Conservation (phyloP, 2,888 invertebrate species). For the Protophormia terraenovae region DNA sequence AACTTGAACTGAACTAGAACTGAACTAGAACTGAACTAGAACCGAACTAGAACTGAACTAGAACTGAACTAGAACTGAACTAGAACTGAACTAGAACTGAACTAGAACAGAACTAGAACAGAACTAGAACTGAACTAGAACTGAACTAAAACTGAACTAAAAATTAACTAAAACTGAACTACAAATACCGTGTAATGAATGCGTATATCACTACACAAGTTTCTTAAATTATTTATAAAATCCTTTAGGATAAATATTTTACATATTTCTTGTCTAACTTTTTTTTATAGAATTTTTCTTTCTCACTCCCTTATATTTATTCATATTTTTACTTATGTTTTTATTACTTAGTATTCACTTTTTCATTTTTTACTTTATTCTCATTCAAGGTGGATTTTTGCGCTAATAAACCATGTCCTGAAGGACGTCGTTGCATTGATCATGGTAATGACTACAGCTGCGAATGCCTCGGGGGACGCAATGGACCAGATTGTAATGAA, state of each 20-base stretch:
- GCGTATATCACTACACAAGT: too few species aligned
- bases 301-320: not conserved
- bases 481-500: slow-evolving; percentile 87
- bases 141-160: too few species aligned
- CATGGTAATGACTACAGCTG: slow-evolving; percentile 89
- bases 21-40: too few species aligned
- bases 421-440: slow-evolving; percentile 87
- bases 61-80: too few species aligned
- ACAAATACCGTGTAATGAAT: too few species aligned
- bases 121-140: too few species aligned
- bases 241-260: not conserved
- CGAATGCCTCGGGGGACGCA: slow-evolving; percentile 87
- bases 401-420: slow-evolving; percentile 87
- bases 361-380: slow-evolving; percentile 12
- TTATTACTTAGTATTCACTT: not conserved
- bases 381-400: slow-evolving; percentile 85
- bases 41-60: too few species aligned
- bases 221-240: not conserved
- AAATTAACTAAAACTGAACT: too few species aligned
- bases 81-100: too few species aligned
- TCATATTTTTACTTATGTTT: slow-evolving; percentile 12
- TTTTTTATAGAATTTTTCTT: not conserved
- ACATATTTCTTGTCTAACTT: not conserved
- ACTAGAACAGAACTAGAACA: too few species aligned
- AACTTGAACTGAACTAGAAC: too few species aligned